These are phyloP conservation scores for Delichon dasypus DNA, from an alignment of 2,797 vertebrate genomes.

Conservation along the genomic window DNA sequence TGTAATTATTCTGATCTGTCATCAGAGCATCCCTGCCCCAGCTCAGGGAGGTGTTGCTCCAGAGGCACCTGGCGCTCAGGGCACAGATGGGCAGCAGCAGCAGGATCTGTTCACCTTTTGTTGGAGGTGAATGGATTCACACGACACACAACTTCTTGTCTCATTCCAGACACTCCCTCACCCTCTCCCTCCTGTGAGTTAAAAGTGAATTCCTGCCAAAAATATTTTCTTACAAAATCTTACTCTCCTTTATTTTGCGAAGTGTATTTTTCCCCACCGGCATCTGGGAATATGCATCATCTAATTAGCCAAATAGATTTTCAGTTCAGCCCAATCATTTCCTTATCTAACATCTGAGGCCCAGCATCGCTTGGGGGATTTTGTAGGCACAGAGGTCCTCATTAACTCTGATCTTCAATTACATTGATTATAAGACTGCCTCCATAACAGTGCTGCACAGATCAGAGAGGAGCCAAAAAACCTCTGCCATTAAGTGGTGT, in stretches of 20 bases:
- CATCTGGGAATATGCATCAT: conserved; percentile 78
- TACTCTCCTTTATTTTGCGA: conserved; percentile 69
- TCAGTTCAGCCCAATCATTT: conserved; percentile 81
- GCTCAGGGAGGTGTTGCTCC: background rate
- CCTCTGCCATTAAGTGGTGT: conserved; percentile 42
- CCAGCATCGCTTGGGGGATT: conserved; percentile 68
- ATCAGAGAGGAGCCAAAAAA: conserved; percentile 62
- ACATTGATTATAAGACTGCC: conserved; percentile 78
- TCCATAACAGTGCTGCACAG: conserved; percentile 67
- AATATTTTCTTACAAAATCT: conserved; percentile 65
- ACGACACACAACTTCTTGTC: background rate
- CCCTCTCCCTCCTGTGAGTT: background rate
- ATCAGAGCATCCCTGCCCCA: background rate
- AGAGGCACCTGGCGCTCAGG: background rate
- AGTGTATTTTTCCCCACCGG: conserved; percentile 54
- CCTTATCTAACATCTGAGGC: conserved; percentile 79
- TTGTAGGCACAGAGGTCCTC: conserved; percentile 72
- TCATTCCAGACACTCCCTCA: background rate
- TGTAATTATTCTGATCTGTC: rapidly evolving
- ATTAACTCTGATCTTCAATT: conserved; percentile 83
- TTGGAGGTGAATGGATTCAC: background rate
- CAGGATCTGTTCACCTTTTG: background rate
- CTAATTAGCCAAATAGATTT: conserved; percentile 84
- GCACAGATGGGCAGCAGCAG: background rate
- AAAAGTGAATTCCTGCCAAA: conserved; percentile 57